Conservation (phyloP, 1,140 invertebrate genomes). For the Lepidurus packardi region DNA sequence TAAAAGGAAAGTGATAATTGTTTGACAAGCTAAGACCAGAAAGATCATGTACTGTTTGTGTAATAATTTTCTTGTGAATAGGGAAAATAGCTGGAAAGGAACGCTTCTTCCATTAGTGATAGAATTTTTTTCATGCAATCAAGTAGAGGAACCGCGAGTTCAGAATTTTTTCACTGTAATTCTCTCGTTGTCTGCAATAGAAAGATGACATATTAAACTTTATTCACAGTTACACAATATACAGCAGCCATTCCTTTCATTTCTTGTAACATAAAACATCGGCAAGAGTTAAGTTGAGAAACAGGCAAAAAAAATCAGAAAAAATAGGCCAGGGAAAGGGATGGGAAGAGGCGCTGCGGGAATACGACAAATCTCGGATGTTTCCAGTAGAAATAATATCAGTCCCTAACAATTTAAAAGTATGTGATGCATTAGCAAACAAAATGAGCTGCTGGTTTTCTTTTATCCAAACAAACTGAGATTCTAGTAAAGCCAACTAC, state of each 20-base stretch:
- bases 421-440: not conserved
- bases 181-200: conserved; percentile 31
- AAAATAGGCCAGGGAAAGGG: not conserved
- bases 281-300: conserved; percentile 9
- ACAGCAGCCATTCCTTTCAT: conserved; percentile 39
- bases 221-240: conserved; percentile 45
- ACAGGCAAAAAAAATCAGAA: not conserved
- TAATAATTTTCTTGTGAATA: too few relatives aligned
- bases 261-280: conserved; percentile 19
- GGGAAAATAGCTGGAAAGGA: too few relatives aligned
- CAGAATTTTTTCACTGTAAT: too few relatives aligned
- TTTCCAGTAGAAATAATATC: conserved; percentile 20
- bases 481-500: conserved; percentile 19
- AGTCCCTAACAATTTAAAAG: not conserved
- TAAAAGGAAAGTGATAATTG: too few relatives aligned
- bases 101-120: too few relatives aligned
- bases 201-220: conserved; percentile 44
- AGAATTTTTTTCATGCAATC: too few relatives aligned
- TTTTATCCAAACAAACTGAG: conserved; percentile 9
- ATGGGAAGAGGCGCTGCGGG: not conserved
- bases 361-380: not conserved
- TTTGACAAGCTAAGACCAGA: too few relatives aligned
- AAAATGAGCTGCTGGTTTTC: not conserved
- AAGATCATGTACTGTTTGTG: too few relatives aligned
- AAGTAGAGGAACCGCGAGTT: not conserved